These are phyloP conservation scores for Megaptera novaeangliae DNA, from an alignment of 2,113 vertebrate genomes.

Conservation along the genomic window DNA sequence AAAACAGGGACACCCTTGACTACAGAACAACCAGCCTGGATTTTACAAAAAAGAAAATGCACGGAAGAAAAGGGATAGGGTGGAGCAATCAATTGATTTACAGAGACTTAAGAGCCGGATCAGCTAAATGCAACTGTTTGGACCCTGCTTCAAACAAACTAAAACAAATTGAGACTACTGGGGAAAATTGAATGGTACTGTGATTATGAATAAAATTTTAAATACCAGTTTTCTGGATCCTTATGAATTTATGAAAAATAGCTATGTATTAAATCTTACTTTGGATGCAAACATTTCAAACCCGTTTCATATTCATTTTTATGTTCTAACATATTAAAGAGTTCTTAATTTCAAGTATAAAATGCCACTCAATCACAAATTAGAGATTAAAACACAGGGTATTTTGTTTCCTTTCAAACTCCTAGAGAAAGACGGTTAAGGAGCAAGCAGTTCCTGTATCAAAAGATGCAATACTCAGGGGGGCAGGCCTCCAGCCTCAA, in stretches of 20 bases:
- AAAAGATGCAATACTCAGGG: accelerated
- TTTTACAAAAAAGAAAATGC: not conserved
- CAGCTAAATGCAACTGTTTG: accelerated
- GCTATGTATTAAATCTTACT: not conserved
- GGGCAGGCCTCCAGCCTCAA: not conserved
- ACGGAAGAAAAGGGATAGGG: not conserved
- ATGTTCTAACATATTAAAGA: not conserved
- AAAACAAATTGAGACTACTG: not conserved
- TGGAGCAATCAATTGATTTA: accelerated
- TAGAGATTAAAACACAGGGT: not conserved
- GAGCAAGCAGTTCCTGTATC: not conserved
- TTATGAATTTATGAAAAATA: not conserved
- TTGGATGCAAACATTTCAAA: slow-evolving; percentile 13
- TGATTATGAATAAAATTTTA: not conserved
- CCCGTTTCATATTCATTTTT: not conserved
- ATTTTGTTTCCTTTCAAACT: not conserved
- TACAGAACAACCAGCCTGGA: not conserved
- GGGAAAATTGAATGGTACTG: not conserved
- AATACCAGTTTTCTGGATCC: not conserved
- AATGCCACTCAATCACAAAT: not conserved
- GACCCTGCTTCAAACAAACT: not conserved
- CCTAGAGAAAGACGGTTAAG: not conserved
- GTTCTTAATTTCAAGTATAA: slow-evolving; percentile 9
- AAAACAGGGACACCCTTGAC: not conserved
- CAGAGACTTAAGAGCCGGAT: accelerated